These are phyloP conservation scores for Cremastobaeus sp. DNA, from an alignment of 2,888 invertebrate species.

Conservation along the genomic window DNA sequence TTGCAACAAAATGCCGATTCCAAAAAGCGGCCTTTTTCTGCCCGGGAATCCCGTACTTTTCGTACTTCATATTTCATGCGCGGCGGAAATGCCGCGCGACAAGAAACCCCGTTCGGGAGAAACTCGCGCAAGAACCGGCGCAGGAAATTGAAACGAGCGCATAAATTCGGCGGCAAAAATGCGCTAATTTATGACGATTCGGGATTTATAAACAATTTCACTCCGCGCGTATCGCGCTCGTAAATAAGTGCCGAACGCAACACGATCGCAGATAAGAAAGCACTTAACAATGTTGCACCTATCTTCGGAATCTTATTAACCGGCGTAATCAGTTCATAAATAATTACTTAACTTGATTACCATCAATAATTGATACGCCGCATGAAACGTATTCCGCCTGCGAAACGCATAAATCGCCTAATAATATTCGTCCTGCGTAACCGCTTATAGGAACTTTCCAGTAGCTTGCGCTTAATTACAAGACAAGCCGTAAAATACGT, in stretches of 20 bases:
- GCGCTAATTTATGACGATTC: neutral
- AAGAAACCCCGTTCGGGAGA: too few species aligned
- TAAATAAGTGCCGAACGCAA: constrained; percentile 32
- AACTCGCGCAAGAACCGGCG: neutral
- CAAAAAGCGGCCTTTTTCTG: constrained; percentile 53
- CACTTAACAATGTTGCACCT: constrained; percentile 15
- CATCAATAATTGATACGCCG: constrained; percentile 24
- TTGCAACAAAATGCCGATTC: constrained; percentile 43
- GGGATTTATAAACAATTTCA: constrained; percentile 30
- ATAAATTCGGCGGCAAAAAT: constrained; percentile 5
- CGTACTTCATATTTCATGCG: constrained; percentile 26
- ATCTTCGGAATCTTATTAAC: constrained; percentile 18
- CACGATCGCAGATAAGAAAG: constrained; percentile 25
- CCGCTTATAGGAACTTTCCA: constrained; percentile 2
- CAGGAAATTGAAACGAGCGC: too few species aligned
- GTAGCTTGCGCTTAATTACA: constrained; percentile 9
- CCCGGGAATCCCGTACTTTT: constrained; percentile 22
- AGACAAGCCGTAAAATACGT: constrained; percentile 12
- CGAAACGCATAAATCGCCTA: constrained; percentile 1
- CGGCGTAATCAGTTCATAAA: constrained; percentile 17
- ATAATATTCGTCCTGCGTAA: constrained; percentile 3
- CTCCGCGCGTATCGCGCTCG: constrained; percentile 4
- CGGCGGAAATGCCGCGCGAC: constrained; percentile 12
- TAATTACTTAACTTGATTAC: constrained; percentile 20
- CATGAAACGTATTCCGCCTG: constrained; percentile 6